Conservation (phyloP, 2,888 invertebrate species). For the Caenorhabditis wallacei region DNA sequence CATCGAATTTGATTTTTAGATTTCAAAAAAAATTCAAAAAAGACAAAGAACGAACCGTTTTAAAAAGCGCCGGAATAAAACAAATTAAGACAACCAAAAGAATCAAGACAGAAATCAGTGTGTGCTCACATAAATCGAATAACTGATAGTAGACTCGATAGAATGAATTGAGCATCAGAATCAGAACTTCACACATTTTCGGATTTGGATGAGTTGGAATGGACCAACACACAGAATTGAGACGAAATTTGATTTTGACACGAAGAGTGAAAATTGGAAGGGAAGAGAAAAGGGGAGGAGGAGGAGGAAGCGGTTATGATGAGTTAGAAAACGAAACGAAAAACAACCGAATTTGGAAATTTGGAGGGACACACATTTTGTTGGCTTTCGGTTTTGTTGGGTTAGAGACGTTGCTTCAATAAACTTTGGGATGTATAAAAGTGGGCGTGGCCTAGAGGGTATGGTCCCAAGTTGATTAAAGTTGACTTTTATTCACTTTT, state of each 20-base stretch:
- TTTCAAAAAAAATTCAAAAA: background rate
- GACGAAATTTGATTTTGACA: conserved; percentile 51
- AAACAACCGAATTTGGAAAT: conserved; percentile 47
- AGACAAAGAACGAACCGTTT: conserved; percentile 60
- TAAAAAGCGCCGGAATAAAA: conserved; percentile 71
- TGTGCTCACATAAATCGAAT: conserved; percentile 78
- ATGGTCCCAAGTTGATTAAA: too few relatives aligned
- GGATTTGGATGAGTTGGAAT: background rate
- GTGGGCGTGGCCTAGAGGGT: too few relatives aligned
- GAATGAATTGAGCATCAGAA: conserved; percentile 76
- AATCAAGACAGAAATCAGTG: conserved; percentile 72
- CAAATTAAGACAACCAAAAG: conserved; percentile 71
- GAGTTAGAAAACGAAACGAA: conserved; percentile 32
- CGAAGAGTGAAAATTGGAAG: conserved; percentile 8
- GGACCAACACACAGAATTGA: conserved; percentile 2
- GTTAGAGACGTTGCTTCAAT: background rate
- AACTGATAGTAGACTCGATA: conserved; percentile 78
- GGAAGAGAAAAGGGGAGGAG: background rate
- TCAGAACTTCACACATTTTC: conserved; percentile 76
- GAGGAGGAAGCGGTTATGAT: conserved; percentile 46
- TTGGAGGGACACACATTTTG: conserved; percentile 1
- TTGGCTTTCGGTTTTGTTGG: background rate
- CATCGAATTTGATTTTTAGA: too few relatives aligned
- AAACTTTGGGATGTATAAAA: too few relatives aligned
- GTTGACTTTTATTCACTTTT: too few relatives aligned